Evolutionary conservation across 2,888 invertebrate species (phyloP), one percentile per base, ranked within the genome.

Genomic region (Sminthurinus aureus): DNA sequence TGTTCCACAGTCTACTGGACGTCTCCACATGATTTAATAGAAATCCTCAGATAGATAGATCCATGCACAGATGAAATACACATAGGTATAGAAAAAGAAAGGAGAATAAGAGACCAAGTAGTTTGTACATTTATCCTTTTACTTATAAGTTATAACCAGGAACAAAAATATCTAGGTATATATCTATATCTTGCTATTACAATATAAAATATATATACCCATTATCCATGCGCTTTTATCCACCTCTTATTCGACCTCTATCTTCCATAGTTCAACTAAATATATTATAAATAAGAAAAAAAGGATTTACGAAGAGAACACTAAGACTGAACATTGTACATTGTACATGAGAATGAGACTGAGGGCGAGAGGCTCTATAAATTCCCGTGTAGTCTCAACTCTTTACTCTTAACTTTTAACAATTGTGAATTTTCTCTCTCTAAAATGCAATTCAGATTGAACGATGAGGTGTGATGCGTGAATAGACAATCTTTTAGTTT

Each of bases 1-100:
- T 22, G 71, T 71, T 71, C 24, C 71, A 71, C 71, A 71, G 71
- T 71, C 26, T 15, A 13, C 69, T 18, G 58, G 58, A 58, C 58
- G 58, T 58, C 58, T 58, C 58, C 58, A 58, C 58, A 58, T 58
- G 58, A 58, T 58, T 58, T 58, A 58, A 58, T 58, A 58, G 58
- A 58, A 58, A 58, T 58, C 58, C 58, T 15, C 58, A 15, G 58
- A 58, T 38, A 38, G 38, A 38, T 38, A 58, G 58, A 58, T 58
- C 4, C 58, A 58, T 18, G 58, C 18, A 58, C 58, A 58, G 38
- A 38, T 38, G 38, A 38, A 38, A 38, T 6, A 38, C 3, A 6
- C 6, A 38, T 4, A 6, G 6, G 58, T 2, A 58, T 6, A 58
- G 58, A 58, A 38, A 38, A 6, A 6, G 38, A 38, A 38, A 38